Base-by-base conservation (phyloP, 1,140 invertebrate species). In the Drosophila pseudoobscura region DNA sequence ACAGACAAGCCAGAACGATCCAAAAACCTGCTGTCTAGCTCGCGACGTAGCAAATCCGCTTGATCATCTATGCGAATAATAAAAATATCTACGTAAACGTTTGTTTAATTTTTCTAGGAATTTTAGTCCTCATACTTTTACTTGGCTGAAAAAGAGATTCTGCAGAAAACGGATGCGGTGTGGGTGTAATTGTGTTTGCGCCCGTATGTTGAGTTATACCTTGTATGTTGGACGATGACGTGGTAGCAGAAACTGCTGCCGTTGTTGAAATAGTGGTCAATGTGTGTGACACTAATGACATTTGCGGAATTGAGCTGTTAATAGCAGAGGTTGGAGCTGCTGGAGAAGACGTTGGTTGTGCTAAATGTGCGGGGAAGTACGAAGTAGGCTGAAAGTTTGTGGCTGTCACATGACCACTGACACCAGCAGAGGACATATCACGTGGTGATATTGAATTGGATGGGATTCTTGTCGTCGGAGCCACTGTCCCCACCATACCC, bases 11-110 rank as follows among this genome's bases (percentile, higher is more conserved):
- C 91, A 64, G 89, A 78, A 9, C 91, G 78, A 69, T 92, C 96
- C 75, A 99, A 93, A 92, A 98, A 98, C 80, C 97, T 94, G 76
- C 94, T 97, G 93, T 98, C 97, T 74, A 99, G 93, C 92, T 99
- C 97, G 85, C 97, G 95, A 63, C 97, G 94, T 60, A 99, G 92
- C 82, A 98, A 93, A 91, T 99, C 98, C 41, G 96, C 95, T 92
- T 96, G 95, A 92, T 95, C 94, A 93, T 93, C 90, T 92, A 50
- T 2, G 6, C 90, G 51, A 46, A 53, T 45, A 31, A 7, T 31
- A 15, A 43, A 22, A 41, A 44, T 60, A 69, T 20, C 46, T 0
- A 47, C 39, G 2, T 9, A 20, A 46, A 29, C n/a, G 8, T 35
- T 6, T 24, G 4, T 8, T 22, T 22, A 5, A 3, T 8, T 55